phyloP scores from a whole-genome alignment of 1,140 invertebrate species.

The Anoplolepis gracilipes region DNA sequence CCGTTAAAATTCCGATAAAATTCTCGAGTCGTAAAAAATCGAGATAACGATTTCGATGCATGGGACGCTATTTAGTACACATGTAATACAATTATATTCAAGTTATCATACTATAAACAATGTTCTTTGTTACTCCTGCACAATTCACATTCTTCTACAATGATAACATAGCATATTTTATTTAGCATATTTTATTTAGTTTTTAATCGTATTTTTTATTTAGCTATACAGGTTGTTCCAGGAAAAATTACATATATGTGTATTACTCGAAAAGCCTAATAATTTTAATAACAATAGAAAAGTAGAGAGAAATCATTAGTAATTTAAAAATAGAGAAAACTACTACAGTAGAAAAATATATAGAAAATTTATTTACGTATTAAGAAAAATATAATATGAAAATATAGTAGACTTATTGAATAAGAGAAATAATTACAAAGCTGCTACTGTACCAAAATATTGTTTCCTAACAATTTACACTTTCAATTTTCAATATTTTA shows the following conservation, averaged over 20 bases:
- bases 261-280: not conserved
- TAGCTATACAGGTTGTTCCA: not conserved
- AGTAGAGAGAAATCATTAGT: not conserved
- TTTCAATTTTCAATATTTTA: not conserved
- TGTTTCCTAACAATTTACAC: not conserved
- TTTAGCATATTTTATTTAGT: too few relatives aligned
- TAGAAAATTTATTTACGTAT: not conserved
- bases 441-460: too few relatives aligned
- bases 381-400: not conserved
- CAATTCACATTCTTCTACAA: constrained; percentile 7
- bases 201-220: constrained; percentile 12
- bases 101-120: not conserved
- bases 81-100: not conserved
- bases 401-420: not conserved
- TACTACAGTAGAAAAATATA: not conserved
- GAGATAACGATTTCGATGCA: not conserved
- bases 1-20: constrained; percentile 32
- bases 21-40: not conserved
- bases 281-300: not conserved
- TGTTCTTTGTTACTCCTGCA: not conserved
- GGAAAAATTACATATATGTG: not conserved
- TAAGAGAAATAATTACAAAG: not conserved
- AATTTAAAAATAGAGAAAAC: not conserved
- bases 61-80: not conserved
- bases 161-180: constrained; percentile 18